Evolutionary conservation across 2,888 invertebrate species (phyloP).

Genomic region (Terebella lapidaria): DNA sequence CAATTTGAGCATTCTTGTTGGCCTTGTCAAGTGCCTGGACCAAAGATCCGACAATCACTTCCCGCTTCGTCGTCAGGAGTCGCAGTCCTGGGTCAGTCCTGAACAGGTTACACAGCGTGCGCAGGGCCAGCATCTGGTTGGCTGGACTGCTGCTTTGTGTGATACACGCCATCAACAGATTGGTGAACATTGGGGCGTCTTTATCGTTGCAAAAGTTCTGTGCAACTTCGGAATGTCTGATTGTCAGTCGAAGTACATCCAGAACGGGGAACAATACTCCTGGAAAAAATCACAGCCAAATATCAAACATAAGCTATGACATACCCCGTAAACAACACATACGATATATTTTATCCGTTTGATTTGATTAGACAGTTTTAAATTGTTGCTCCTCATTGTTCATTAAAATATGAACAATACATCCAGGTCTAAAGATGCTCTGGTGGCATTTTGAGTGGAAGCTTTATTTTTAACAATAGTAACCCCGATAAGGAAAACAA

Average conservation of each 20-base stretch:
- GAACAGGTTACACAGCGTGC: constrained; percentile 74
- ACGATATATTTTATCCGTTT: too few relatives aligned
- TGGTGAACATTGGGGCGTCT: constrained; percentile 48
- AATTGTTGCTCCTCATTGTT: too few relatives aligned
- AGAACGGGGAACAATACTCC: constrained; percentile 82
- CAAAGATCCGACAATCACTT: too few relatives aligned
- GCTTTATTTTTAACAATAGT: too few relatives aligned
- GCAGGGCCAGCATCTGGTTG: constrained; percentile 56
- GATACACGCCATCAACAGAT: constrained; percentile 53
- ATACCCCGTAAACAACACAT: too few relatives aligned
- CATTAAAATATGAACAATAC: too few relatives aligned
- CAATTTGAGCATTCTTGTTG: constrained; percentile 62
- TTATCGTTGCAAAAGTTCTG: constrained; percentile 55
- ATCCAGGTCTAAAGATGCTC: too few relatives aligned
- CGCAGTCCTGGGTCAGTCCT: constrained; percentile 57
- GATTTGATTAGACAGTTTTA: too few relatives aligned
- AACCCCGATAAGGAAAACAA: too few relatives aligned
- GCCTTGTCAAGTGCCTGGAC: constrained; percentile 27
- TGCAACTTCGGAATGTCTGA: constrained; percentile 67
- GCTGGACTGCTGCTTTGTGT: constrained; percentile 27
- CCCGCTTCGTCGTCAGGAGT: constrained; percentile 31
- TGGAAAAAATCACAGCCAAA: constrained; percentile 31
- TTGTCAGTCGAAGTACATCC: constrained; percentile 78
- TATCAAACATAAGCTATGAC: not conserved
- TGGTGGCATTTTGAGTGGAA: too few relatives aligned